These are phyloP conservation scores for Etheostoma perlongum DNA, from an alignment of 2,797 vertebrate genomes.

Conservation along the genomic window DNA sequence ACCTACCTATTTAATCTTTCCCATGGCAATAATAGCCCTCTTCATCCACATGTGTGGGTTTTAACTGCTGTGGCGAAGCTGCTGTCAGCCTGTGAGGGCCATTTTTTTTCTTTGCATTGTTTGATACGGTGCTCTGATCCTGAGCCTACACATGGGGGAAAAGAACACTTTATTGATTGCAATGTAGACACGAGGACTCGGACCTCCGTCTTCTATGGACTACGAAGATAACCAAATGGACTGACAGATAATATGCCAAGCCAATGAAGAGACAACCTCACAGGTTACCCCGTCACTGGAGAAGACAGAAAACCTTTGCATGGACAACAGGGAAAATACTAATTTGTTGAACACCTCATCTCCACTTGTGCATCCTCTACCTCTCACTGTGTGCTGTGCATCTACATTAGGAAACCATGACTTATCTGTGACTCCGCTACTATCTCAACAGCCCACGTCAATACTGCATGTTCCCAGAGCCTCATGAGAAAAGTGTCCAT, in stretches of 20 bases:
- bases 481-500: constrained; percentile 42
- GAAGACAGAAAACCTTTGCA: constrained; percentile 67
- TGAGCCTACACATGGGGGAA: constrained; percentile 38
- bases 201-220: constrained; percentile 65
- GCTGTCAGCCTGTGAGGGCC: constrained; percentile 43
- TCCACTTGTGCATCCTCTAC: constrained; percentile 76
- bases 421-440: constrained; percentile 38
- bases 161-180: constrained; percentile 50
- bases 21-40: constrained; percentile 62
- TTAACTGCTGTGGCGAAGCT: constrained; percentile 47
- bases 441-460: constrained; percentile 43
- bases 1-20: constrained; percentile 39
- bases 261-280: constrained; percentile 61
- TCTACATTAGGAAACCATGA: constrained; percentile 47
- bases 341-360: constrained; percentile 58
- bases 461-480: constrained; percentile 59
- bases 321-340: constrained; percentile 65
- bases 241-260: constrained; percentile 53
- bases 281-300: constrained; percentile 41
- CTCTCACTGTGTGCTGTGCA: constrained; percentile 73
- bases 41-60: constrained; percentile 22
- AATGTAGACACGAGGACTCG: constrained; percentile 53
- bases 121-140: constrained; percentile 46
- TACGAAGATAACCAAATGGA: constrained; percentile 68
- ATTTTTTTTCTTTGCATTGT: constrained; percentile 56